Base-by-base conservation (phyloP, 2,113 vertebrate species). In the Hemichromis elongatus region DNA sequence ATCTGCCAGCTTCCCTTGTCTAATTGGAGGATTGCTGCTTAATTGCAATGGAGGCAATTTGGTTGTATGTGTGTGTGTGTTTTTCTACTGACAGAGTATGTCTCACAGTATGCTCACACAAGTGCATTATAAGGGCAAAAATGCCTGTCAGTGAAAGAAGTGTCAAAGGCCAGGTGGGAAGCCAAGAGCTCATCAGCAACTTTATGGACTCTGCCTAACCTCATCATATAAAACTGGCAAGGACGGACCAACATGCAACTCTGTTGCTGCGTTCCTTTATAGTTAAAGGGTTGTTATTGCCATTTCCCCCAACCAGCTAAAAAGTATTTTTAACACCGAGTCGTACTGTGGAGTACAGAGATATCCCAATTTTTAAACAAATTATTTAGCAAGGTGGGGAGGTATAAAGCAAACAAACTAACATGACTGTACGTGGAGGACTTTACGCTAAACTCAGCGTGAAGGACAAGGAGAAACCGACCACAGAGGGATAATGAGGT, bases 21-120 rank as follows among this genome's bases (percentile, higher is more conserved):
- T 95, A 95, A 95, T 93, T 95, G 92, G 94, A 94, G 77, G 93
- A 92, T 55, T 83, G 89, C 85, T 80, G 84, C 80, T 86, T 95
- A 95, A 95, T 93, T 94, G 93, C 77, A 37, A 81, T 63, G 40
- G 84, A 82, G 79, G 82, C 79, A 70, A 68, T 82, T 81, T 87
- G 54, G 84, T 35, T 59, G 77, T 18, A 3, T 42, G 56, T 21
- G 55, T 26, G 55, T 26, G 59, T 77, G 26, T 54, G 12, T 18
- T 54, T 77, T 79, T 30, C 30, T 21, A 30, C 54, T 56, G 55
- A 11, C 21, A 37, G 55, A 16, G 55, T 54, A 19, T 19, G 21
- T 70, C 9, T 21, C 47, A 19, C 68, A 56, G 59, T 53, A 21
- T 50, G 70, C 52, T 33, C 42, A 52, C 35, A 7, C 6, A 78